A percentile compares a stretch with the other conserved stretches of the same genome.
Conservation (phyloP, 92 coral and sea anemone species). For the Metridium senile region DNA sequence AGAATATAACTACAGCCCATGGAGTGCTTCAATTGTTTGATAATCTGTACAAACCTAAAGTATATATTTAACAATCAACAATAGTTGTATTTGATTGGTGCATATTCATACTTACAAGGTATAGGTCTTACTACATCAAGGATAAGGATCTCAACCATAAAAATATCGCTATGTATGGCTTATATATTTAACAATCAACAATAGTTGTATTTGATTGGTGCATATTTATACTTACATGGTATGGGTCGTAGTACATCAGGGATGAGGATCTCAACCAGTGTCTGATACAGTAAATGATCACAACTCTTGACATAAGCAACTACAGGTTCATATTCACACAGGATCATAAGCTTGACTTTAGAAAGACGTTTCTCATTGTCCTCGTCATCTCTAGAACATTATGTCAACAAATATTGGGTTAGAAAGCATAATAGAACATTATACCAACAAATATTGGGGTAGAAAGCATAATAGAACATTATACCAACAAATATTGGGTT, state of each 20-base stretch:
- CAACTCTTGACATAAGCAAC: slow-evolving; percentile 80
- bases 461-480: no score
- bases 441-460: no score
- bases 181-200: background rate
- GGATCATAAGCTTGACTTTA: slow-evolving; percentile 73
- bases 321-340: slow-evolving; percentile 91
- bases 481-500: no score
- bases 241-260: slow-evolving; percentile 98
- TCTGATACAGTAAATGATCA: slow-evolving; percentile 92
- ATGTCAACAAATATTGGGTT: no score
- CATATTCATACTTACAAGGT: slow-evolving; percentile 94
- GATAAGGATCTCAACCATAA: slow-evolving; percentile 95
- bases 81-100: no score
- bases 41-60: no score
- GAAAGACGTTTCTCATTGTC: slow-evolving; percentile 89
- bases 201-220: no score
- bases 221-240: slow-evolving; percentile 95
- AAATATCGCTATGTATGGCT: no score
- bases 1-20: no score
- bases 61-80: background rate
- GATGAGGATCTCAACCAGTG: slow-evolving; percentile 92
- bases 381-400: slow-evolving; percentile 69
- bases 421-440: background rate
- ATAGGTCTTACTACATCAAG: slow-evolving; percentile 98
- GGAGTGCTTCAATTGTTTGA: no score